Evolutionary conservation across 2,797 vertebrate species (phyloP), one percentile per base, ranked within the genome.

Genomic region (Lycodopsis pacificus): DNA sequence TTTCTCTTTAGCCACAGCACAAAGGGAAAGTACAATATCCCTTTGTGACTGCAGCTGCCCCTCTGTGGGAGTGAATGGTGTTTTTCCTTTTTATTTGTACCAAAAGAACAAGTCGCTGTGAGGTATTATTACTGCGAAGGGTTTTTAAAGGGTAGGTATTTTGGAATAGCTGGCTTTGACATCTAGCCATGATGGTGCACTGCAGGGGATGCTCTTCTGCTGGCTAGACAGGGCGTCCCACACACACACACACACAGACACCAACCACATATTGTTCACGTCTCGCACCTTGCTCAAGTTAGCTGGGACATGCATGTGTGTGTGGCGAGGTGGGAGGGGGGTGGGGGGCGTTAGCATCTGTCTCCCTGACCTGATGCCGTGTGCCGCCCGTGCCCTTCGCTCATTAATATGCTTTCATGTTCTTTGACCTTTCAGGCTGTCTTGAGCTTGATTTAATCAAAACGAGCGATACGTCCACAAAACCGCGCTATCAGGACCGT

Each of bases 401-500:
- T 94, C 93, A 94, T 94, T 94, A 88, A 92, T 92, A 94, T 94
- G 92, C 93, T 88, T 92, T 94, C 73, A 93, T 93, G 89, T 92
- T 84, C 86, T 88, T 61, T 88, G 92, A 95, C 93, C 94, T 94
- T 93, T 93, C 87, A 75, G 83, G 81, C 38, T 56, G 76, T 91
- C 85, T 84, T 62, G 77, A 76, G 89, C 80, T 88, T 84, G 75
- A 87, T 92, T 92, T 89, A 89, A 92, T 93, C 89, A 89, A 88
- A 91, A 61, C 73, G 7, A 46, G 62, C 6, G 44, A 83, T 65
- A 80, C 58, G 69, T 57, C 57, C 62, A 57, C 51, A 53, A 86
- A 89, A 86, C 76, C 20, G 71, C 15, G 12, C 34, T 71, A 73
- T 53, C 61, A 49, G 71, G 63, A 49, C 25, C 46, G 77, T 73